phyloP scores from a whole-genome alignment of 2,888 invertebrate genomes.

The Lacanobia wlatinum region DNA sequence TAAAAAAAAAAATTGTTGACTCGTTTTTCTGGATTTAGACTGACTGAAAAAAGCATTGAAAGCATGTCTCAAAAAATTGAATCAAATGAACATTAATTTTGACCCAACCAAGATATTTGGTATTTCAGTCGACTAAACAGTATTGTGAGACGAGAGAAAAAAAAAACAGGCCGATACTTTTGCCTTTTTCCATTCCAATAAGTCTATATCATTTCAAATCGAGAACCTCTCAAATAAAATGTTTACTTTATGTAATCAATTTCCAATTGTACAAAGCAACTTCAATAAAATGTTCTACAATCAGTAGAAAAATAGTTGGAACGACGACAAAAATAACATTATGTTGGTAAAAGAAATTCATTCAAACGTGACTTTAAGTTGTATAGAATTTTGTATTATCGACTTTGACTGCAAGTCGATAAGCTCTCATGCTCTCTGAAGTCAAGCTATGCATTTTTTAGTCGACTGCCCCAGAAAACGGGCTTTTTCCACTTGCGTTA shows the following conservation, averaged over 20 bases:
- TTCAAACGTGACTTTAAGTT: background rate
- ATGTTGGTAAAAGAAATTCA: slow-evolving; percentile 13
- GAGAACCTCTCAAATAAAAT: slow-evolving; percentile 31
- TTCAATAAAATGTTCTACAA: slow-evolving; percentile 17
- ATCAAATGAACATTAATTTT: background rate
- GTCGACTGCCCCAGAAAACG: too few species aligned
- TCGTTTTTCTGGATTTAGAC: background rate
- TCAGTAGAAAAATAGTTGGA: slow-evolving; percentile 27
- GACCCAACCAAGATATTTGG: background rate
- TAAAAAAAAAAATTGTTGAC: too few species aligned
- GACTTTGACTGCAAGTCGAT: too few species aligned
- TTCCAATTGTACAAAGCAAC: slow-evolving; percentile 38
- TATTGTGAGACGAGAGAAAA: background rate
- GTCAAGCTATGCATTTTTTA: background rate
- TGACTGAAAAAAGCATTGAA: background rate
- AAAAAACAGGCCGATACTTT: background rate
- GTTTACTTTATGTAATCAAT: slow-evolving; percentile 52
- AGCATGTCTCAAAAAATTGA: background rate
- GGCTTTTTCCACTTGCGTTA: background rate
- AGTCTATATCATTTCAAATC: slow-evolving; percentile 19
- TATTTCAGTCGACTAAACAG: slow-evolving; percentile 3
- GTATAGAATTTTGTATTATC: background rate
- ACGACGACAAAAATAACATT: slow-evolving; percentile 7
- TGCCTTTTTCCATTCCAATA: slow-evolving; percentile 34
- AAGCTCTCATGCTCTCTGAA: too few species aligned